Conservation (phyloP, 2,113 vertebrate genomes). For the Harpagus bidentatus region DNA sequence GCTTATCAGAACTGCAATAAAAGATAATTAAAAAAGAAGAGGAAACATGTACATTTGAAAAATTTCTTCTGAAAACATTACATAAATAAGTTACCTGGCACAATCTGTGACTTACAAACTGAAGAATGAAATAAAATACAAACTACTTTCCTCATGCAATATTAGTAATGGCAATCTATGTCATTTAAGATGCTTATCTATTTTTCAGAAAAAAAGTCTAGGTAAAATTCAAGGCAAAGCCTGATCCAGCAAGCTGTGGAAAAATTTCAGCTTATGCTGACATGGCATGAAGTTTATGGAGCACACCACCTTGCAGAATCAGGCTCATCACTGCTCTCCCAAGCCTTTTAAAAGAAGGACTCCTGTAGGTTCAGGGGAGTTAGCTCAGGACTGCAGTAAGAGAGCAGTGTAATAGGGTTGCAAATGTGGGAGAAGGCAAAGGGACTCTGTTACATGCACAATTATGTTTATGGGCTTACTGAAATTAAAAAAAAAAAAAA, state of each 20-base stretch:
- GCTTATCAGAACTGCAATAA: not conserved
- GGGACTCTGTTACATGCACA: not conserved
- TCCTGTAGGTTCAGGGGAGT: not conserved
- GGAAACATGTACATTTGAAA: not conserved
- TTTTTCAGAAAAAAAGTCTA: not conserved
- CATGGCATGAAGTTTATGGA: not conserved
- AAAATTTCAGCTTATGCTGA: not conserved
- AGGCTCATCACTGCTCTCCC: not conserved
- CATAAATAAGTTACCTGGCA: not conserved
- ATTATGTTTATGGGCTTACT: not conserved
- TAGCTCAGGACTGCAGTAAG: not conserved
- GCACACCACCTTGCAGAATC: not conserved
- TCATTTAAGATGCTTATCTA: not conserved
- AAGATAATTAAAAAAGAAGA: not conserved
- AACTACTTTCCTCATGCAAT: not conserved
- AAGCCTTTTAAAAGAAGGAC: not conserved
- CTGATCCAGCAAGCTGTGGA: not conserved
- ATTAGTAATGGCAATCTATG: not conserved
- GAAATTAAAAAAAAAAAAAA: not conserved
- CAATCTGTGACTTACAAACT: not conserved
- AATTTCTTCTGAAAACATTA: not conserved
- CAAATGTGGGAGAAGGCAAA: not conserved
- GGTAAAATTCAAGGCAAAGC: not conserved
- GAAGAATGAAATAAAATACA: not conserved
- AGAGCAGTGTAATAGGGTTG: not conserved